phyloP scores from a whole-genome alignment of 1,140 invertebrate species.

The Triops cancriformis region DNA sequence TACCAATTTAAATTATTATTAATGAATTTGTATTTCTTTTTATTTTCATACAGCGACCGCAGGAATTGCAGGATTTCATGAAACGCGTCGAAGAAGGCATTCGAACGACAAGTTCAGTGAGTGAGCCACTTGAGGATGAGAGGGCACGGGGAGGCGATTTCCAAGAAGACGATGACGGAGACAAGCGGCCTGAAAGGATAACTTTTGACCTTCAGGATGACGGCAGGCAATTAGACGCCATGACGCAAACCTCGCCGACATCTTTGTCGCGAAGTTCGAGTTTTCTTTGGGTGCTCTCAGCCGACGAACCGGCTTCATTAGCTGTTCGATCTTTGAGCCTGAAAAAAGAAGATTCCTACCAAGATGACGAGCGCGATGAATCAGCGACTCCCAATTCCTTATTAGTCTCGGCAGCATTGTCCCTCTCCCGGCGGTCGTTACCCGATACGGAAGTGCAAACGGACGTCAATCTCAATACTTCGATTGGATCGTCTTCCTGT shows the following conservation, averaged over 20 bases:
- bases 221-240: slow-evolving; percentile 23
- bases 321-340: background rate
- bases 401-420: slow-evolving; percentile 6
- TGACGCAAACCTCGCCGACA: slow-evolving; percentile 27
- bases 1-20: background rate
- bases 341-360: background rate
- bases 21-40: background rate
- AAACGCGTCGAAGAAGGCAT: slow-evolving; percentile 27
- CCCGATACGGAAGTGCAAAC: background rate
- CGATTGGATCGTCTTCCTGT: background rate
- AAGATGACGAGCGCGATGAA: background rate
- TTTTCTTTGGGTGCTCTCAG: slow-evolving; percentile 25
- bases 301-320: background rate
- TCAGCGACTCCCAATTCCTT: background rate
- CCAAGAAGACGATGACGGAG: background rate
- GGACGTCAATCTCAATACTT: background rate
- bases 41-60: slow-evolving; percentile 19
- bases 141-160: background rate
- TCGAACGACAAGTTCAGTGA: slow-evolving; percentile 17
- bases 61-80: slow-evolving; percentile 27
- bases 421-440: slow-evolving; percentile 14
- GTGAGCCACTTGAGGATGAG: background rate
- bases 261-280: slow-evolving; percentile 27
- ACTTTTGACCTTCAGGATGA: background rate
- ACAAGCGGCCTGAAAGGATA: background rate